phyloP scores from a whole-genome alignment of 2,113 vertebrate species.

The Morone saxatilis region DNA sequence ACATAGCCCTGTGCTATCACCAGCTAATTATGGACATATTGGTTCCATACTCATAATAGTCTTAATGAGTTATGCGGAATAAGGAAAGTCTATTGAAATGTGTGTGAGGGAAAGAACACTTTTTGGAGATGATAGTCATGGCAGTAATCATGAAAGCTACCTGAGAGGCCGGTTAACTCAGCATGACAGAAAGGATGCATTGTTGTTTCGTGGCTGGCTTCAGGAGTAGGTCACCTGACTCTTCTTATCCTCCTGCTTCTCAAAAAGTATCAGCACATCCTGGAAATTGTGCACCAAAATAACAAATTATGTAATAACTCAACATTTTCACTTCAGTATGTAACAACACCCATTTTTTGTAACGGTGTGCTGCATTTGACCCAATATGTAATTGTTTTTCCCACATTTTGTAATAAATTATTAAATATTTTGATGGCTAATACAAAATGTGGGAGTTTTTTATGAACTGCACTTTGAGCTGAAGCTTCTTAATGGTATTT shows the following conservation, averaged over 20 bases:
- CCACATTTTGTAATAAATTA: no score
- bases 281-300: background rate
- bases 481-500: no score
- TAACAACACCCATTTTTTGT: no score
- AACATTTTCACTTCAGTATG: no score
- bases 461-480: no score
- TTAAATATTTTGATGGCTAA: no score
- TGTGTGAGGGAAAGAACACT: background rate
- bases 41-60: conserved; percentile 41
- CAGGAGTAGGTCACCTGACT: background rate
- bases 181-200: conserved; percentile 12
- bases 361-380: no score
- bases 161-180: conserved; percentile 42
- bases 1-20: conserved; percentile 31
- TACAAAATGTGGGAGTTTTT: no score
- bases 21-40: conserved; percentile 54
- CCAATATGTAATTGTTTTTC: no score
- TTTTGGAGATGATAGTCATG: background rate
- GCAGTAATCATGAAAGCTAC: conserved; percentile 36
- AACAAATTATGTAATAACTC: no score
- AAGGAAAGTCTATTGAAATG: conserved; percentile 11
- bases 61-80: conserved; percentile 38
- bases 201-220: conserved; percentile 31
- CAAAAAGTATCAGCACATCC: background rate
- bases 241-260: background rate